Conservation (phyloP, 2,888 invertebrate genomes). For the Anoplius nigerrimus region DNA sequence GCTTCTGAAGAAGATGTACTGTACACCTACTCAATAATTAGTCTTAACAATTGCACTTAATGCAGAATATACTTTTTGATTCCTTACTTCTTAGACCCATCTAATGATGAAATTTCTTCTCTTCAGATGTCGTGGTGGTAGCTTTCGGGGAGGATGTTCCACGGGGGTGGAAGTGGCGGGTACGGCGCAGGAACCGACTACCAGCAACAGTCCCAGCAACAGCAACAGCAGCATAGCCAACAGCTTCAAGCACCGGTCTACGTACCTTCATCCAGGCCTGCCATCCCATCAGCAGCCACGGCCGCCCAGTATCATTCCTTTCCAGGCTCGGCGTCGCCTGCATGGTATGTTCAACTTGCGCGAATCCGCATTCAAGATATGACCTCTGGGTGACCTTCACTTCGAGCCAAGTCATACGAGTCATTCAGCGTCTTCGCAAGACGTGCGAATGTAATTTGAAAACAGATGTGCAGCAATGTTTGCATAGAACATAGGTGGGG, state of each 20-base stretch:
- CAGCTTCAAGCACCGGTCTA: constrained; percentile 80
- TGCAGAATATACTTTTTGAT: too few relatives aligned
- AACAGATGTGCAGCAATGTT: too few relatives aligned
- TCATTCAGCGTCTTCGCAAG: too few relatives aligned
- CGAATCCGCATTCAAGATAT: neutral
- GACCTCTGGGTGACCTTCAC: too few relatives aligned
- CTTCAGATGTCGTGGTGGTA: constrained; percentile 57
- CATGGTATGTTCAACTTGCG: constrained; percentile 65
- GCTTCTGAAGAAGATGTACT: too few relatives aligned
- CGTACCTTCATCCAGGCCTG: constrained; percentile 80
- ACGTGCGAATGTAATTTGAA: too few relatives aligned
- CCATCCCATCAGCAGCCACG: constrained; percentile 77
- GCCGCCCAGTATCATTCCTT: constrained; percentile 75
- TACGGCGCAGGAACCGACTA: constrained; percentile 73
- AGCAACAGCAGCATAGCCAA: constrained; percentile 72
- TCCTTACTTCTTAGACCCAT: too few relatives aligned
- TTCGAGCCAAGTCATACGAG: too few relatives aligned
- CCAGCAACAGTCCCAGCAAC: constrained; percentile 70
- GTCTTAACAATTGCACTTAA: too few relatives aligned
- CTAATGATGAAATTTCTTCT: neutral
- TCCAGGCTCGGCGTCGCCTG: constrained; percentile 70
- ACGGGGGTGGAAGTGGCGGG: constrained; percentile 72
- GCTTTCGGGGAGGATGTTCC: constrained; percentile 71
- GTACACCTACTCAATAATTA: too few relatives aligned
- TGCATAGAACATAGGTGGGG: too few relatives aligned